These are phyloP conservation scores for Drosophila parvula DNA, from an alignment of 1,140 invertebrate genomes.

Conservation along the genomic window DNA sequence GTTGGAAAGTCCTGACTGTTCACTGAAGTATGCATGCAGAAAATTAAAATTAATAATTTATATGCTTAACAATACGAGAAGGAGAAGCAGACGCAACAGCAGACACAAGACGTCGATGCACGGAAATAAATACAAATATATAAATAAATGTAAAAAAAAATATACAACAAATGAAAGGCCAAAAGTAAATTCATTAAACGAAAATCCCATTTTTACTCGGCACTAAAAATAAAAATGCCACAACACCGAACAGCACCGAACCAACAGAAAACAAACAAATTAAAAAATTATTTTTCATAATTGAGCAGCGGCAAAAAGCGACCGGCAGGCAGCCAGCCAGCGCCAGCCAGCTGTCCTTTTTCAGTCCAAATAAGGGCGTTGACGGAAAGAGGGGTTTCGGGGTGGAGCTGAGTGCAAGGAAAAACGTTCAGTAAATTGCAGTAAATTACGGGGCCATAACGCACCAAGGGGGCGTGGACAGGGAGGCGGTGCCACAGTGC, in stretches of 20 bases:
- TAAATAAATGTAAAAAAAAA: constrained; percentile 29
- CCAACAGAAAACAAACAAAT: constrained; percentile 66
- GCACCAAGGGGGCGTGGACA: constrained; percentile 46
- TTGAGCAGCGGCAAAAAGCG: constrained; percentile 63
- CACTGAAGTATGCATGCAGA: constrained; percentile 82
- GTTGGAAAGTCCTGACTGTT: constrained; percentile 56
- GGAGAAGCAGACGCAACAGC: constrained; percentile 3
- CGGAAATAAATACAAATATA: constrained; percentile 46
- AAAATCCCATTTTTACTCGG: constrained; percentile 55
- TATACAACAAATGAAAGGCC: constrained; percentile 26
- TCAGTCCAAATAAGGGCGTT: constrained; percentile 41
- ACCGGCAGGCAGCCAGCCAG: background rate
- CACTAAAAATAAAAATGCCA: constrained; percentile 19
- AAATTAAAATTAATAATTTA: constrained; percentile 84
- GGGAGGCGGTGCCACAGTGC: constrained; percentile 2
- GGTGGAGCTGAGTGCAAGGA: constrained; percentile 25
- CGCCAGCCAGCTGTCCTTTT: constrained; percentile 40
- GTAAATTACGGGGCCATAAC: constrained; percentile 58
- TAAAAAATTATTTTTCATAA: constrained; percentile 73
- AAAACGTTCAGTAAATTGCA: constrained; percentile 70
- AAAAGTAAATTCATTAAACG: constrained; percentile 69
- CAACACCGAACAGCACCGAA: constrained; percentile 16
- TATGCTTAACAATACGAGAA: constrained; percentile 60
- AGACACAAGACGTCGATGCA: constrained; percentile 37
- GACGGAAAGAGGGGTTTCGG: background rate